These are phyloP conservation scores for Diadegma fenestrale DNA, from an alignment of 2,888 invertebrate genomes.

Conservation along the genomic window DNA sequence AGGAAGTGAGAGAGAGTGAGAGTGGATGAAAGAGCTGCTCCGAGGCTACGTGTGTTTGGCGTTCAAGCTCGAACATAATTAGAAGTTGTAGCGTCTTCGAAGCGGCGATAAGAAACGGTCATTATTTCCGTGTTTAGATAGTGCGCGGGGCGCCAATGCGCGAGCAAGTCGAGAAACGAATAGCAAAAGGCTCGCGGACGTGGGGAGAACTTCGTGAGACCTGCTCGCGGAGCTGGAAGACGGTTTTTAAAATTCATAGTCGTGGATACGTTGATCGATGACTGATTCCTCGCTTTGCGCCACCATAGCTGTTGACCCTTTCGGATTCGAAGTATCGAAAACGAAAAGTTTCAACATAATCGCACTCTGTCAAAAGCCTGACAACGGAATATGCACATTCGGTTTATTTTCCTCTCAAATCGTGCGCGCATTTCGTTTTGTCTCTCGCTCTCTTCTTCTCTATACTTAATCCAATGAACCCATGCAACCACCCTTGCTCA, in stretches of 20 bases:
- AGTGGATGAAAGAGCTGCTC: neutral
- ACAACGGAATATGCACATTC: neutral
- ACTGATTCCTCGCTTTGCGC: conserved; percentile 52
- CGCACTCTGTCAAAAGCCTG: neutral
- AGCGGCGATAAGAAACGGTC: conserved; percentile 81
- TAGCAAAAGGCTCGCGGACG: conserved; percentile 33
- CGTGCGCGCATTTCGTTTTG: neutral
- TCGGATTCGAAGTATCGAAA: conserved; percentile 11
- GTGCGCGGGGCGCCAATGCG: conserved; percentile 68
- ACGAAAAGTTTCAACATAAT: neutral
- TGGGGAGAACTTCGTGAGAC: neutral
- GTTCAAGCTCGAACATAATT: conserved; percentile 79
- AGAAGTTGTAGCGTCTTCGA: conserved; percentile 81
- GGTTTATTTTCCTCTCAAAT: neutral
- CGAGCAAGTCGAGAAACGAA: conserved; percentile 29
- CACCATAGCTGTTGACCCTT: conserved; percentile 62
- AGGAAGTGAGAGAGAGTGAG: neutral
- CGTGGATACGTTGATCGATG: conserved; percentile 49
- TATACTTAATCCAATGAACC: conserved; percentile 40
- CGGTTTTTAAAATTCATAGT: conserved; percentile 17
- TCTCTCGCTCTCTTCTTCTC: neutral
- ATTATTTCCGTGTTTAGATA: conserved; percentile 85
- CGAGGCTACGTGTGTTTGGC: conserved; percentile 35
- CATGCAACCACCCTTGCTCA: conserved; percentile 20
- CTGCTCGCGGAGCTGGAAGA: conserved; percentile 28